Evolutionary conservation across 2,113 vertebrate species (phyloP).

Genomic region (Scartelaos histophorus): DNA sequence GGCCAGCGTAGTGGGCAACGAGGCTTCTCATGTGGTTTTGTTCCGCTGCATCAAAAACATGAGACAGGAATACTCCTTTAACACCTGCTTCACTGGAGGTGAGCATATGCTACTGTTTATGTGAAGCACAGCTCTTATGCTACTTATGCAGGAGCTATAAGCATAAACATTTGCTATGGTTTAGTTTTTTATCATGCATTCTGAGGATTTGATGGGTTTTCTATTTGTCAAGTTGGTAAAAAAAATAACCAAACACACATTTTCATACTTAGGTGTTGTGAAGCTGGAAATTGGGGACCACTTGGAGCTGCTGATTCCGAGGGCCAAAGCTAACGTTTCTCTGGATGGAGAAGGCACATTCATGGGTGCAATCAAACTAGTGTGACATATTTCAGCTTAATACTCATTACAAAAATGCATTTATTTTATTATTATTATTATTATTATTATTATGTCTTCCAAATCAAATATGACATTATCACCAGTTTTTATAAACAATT

Average conservation of each 20-base stretch:
- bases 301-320: constrained; percentile 89
- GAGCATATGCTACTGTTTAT: constrained; percentile 54
- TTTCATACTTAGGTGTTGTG: constrained; percentile 81
- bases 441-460: not conserved
- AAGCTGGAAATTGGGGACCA: constrained; percentile 90
- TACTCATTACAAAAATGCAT: not conserved
- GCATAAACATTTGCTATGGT: not conserved
- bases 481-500: not conserved
- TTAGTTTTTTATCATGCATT: not conserved
- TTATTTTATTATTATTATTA: not conserved
- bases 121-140: not conserved
- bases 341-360: constrained; percentile 90
- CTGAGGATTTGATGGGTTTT: constrained; percentile 6
- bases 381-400: constrained; percentile 70
- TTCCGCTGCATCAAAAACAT: constrained; percentile 95
- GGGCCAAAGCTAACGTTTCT: constrained; percentile 83
- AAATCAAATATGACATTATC: not conserved
- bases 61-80: constrained; percentile 82
- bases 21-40: constrained; percentile 84
- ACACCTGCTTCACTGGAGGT: constrained; percentile 98
- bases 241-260: constrained; percentile 19
- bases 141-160: not conserved
- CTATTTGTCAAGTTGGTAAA: not conserved
- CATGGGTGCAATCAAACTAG: constrained; percentile 88
- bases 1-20: constrained; percentile 85